phyloP scores from a whole-genome alignment of 1,140 invertebrate genomes.

The Chelonus insularis region DNA sequence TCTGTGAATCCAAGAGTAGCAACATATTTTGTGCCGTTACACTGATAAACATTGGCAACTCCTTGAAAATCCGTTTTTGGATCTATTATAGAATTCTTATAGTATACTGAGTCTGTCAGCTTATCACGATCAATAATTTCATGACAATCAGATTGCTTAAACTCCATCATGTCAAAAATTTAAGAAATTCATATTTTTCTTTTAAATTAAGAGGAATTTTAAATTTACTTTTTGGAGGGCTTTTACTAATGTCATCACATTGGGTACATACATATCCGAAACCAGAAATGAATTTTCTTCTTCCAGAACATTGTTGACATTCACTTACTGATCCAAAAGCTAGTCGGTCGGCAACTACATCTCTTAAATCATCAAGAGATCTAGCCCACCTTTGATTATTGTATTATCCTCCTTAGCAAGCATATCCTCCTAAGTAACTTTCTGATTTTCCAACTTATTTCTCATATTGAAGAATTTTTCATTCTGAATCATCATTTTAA shows the following conservation, averaged over 20 bases:
- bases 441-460: constrained; percentile 61
- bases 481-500: constrained; percentile 75
- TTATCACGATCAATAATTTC: too few relatives aligned
- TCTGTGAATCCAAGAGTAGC: constrained; percentile 84
- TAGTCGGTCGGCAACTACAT: constrained; percentile 81
- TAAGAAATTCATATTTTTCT: constrained; percentile 66
- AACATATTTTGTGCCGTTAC: constrained; percentile 69
- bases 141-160: too few relatives aligned
- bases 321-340: constrained; percentile 81
- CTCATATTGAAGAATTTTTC: constrained; percentile 75
- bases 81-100: constrained; percentile 88
- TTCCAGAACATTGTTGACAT: constrained; percentile 82
- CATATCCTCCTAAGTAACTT: constrained; percentile 67
- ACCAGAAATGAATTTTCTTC: constrained; percentile 72
- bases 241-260: constrained; percentile 73
- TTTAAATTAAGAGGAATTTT: constrained; percentile 72
- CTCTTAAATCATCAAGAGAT: constrained; percentile 73
- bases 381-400: constrained; percentile 73
- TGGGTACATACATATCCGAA: constrained; percentile 82
- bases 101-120: too few relatives aligned
- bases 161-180: constrained; percentile 70
- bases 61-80: constrained; percentile 83
- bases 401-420: too few relatives aligned
- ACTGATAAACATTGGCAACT: constrained; percentile 77
- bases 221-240: constrained; percentile 75